phyloP scores from a whole-genome alignment of 2,797 vertebrate genomes.

The Alauda arvensis region DNA sequence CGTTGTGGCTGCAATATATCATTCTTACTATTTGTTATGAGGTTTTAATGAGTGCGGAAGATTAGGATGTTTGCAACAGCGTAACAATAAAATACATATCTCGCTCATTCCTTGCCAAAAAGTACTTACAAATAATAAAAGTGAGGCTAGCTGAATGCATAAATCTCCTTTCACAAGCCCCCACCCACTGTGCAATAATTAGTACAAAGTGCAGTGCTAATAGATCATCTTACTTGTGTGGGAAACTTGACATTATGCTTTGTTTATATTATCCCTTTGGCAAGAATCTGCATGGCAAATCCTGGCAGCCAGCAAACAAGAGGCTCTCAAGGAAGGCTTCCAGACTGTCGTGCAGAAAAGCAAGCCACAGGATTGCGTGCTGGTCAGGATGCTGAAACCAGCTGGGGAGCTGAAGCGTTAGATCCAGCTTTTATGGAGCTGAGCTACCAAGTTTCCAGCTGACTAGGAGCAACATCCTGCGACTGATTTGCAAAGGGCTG shows the following conservation, averaged over 20 bases:
- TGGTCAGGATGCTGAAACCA: conserved; percentile 61
- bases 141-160: conserved; percentile 67
- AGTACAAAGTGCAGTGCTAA: conserved; percentile 71
- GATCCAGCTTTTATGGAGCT: conserved; percentile 51
- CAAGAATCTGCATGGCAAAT: conserved; percentile 66
- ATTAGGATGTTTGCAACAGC: conserved; percentile 59
- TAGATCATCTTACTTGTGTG: conserved; percentile 66
- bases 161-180: conserved; percentile 65
- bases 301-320: conserved; percentile 64
- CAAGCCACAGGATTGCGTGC: conserved; percentile 59
- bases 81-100: conserved; percentile 65
- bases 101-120: conserved; percentile 62
- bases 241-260: conserved; percentile 68
- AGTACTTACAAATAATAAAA: conserved; percentile 68
- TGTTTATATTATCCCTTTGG: conserved; percentile 68
- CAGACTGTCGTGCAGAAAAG: conserved; percentile 63
- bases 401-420: conserved; percentile 58
- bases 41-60: conserved; percentile 61
- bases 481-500: conserved; percentile 54
- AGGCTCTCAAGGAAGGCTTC: conserved; percentile 63
- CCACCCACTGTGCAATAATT: conserved; percentile 71
- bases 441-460: conserved; percentile 54
- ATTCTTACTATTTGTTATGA: conserved; percentile 67
- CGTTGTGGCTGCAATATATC: conserved; percentile 53
- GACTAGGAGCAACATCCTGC: conserved; percentile 61